Percentiles rank a stretch among this genome's conserved stretches.
phyloP scores from a whole-genome alignment of 2,888 invertebrate species.

The Andrena haemorrhoa region DNA sequence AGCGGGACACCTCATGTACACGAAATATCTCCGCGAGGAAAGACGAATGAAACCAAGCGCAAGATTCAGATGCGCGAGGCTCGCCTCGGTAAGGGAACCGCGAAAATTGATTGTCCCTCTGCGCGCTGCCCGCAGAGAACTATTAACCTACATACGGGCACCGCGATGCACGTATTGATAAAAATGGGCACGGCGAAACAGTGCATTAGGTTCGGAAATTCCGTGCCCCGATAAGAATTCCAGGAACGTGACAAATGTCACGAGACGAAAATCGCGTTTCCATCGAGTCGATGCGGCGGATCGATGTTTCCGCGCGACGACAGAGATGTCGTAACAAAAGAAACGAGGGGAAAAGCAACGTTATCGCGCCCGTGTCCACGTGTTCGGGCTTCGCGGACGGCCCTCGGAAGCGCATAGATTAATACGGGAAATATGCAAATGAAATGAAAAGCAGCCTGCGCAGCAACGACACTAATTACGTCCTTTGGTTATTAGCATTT shows the following conservation, averaged over 20 bases:
- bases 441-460: not conserved
- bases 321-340: not conserved
- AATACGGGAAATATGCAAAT: not conserved
- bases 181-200: slow-evolving; percentile 53
- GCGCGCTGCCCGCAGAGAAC: slow-evolving; percentile 49
- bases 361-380: not conserved
- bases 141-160: slow-evolving; percentile 65
- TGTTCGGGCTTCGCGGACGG: not conserved
- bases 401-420: not conserved
- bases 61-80: not conserved
- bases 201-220: slow-evolving; percentile 57
- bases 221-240: slow-evolving; percentile 58
- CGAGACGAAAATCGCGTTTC: slow-evolving; percentile 28
- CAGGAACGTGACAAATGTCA: slow-evolving; percentile 43
- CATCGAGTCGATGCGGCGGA: not conserved
- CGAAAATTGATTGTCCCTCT: slow-evolving; percentile 52
- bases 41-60: not conserved
- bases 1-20: too few relatives aligned
- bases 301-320: not conserved
- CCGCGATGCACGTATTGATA: slow-evolving; percentile 60
- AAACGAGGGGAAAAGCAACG: not conserved
- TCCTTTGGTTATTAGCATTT: slow-evolving; percentile 4
- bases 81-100: not conserved
- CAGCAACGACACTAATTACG: slow-evolving; percentile 5
- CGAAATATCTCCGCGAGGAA: too few relatives aligned